A percentile compares a stretch with the other conserved stretches of the same genome.
Evolutionary conservation across 2,888 invertebrate species (phyloP).

Genomic region (Netelia inedita): DNA sequence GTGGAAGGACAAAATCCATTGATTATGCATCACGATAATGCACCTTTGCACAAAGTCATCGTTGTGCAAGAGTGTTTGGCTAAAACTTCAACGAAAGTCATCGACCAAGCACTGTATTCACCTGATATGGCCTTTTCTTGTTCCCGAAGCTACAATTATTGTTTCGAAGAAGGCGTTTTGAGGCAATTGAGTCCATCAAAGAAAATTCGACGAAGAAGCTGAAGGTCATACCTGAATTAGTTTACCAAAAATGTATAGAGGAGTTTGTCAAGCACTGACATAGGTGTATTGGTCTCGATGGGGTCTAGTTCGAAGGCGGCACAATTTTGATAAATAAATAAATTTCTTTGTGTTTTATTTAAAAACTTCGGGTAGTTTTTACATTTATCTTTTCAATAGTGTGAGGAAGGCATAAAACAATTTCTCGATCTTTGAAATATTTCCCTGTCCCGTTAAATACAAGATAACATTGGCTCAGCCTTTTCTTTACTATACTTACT

Average conservation of each 20-base stretch:
- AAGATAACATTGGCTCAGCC: no score
- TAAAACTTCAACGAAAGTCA: constrained; percentile 8
- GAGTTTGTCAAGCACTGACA: no score
- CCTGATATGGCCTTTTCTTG: constrained; percentile 50
- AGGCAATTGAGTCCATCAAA: constrained; percentile 37
- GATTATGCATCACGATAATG: constrained; percentile 76
- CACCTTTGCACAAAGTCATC: constrained; percentile 69
- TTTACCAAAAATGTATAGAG: constrained; percentile 32
- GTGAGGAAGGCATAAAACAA: no score
- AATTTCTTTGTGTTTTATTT: no score
- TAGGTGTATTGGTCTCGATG: no score
- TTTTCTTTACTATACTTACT: no score
- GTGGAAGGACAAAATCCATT: constrained; percentile 73
- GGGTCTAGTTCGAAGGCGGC: no score
- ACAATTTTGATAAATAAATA: no score
- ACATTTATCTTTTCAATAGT: no score
- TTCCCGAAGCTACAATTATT: constrained; percentile 42
- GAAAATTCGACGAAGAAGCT: constrained; percentile 24
- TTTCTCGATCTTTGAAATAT: no score
- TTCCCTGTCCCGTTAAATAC: no score
- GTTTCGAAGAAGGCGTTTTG: constrained; percentile 26
- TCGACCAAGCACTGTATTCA: constrained; percentile 45
- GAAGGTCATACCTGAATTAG: constrained; percentile 35
- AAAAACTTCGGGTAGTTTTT: no score
- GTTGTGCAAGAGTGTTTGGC: constrained; percentile 61